A percentile compares a stretch with the other conserved stretches of the same genome.
phyloP scores from a whole-genome alignment of 2,888 invertebrate genomes.

The Ceraclea dissimilis region DNA sequence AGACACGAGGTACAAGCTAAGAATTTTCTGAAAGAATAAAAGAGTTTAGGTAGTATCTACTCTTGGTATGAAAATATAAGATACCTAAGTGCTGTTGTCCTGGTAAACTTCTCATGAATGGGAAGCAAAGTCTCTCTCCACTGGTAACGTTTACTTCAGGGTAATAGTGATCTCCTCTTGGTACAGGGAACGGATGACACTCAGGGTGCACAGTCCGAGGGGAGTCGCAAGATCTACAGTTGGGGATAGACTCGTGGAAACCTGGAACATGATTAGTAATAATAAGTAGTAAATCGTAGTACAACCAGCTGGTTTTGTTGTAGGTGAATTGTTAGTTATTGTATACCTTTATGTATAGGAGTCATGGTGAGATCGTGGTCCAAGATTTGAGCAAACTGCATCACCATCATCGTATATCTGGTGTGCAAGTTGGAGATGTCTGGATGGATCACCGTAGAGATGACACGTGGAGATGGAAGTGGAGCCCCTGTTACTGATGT shows the following conservation, averaged over 20 bases:
- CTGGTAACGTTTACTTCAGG: slow-evolving; percentile 78
- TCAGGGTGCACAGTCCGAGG: slow-evolving; percentile 83
- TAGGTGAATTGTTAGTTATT: background rate
- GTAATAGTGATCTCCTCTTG: slow-evolving; percentile 82
- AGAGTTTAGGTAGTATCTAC: too few species aligned
- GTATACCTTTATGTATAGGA: slow-evolving; percentile 74
- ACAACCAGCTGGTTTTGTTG: background rate
- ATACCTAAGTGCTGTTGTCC: slow-evolving; percentile 77
- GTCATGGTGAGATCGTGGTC: slow-evolving; percentile 95
- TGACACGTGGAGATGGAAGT: slow-evolving; percentile 77
- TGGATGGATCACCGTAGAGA: slow-evolving; percentile 85
- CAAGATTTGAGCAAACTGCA: slow-evolving; percentile 92
- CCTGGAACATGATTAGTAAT: too few species aligned
- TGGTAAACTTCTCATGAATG: slow-evolving; percentile 88
- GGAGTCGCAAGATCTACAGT: slow-evolving; percentile 84
- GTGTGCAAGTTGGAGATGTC: slow-evolving; percentile 86
- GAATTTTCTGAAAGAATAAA: too few species aligned
- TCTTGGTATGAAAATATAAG: background rate
- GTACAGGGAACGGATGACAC: slow-evolving; percentile 88
- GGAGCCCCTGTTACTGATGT: slow-evolving; percentile 67
- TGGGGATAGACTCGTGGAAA: slow-evolving; percentile 83
- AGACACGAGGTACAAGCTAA: too few species aligned
- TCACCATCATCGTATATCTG: slow-evolving; percentile 83
- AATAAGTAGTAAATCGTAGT: background rate
- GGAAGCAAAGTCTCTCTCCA: slow-evolving; percentile 82